These are phyloP conservation scores for Dendronephthya gigantea DNA, from an alignment of 64 coral and sea anemone genomes.

Conservation along the genomic window DNA sequence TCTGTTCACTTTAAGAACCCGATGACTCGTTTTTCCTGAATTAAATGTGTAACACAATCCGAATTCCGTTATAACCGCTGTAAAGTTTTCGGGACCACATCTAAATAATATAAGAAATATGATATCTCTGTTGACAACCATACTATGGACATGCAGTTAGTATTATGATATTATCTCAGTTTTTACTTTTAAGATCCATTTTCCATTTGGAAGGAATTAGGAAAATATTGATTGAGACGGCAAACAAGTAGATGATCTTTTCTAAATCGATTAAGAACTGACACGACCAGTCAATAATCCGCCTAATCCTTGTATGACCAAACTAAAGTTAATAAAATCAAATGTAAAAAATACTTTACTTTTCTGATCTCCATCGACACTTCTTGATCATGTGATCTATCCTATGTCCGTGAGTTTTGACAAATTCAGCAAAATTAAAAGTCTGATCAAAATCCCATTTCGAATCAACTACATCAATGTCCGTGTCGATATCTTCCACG, in stretches of 20 bases:
- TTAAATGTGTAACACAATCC: slow-evolving; percentile 98
- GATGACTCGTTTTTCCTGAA: slow-evolving; percentile 71
- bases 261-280: no score
- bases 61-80: slow-evolving; percentile 94
- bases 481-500: slow-evolving; percentile 35
- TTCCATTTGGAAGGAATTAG: neutral
- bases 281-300: neutral
- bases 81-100: slow-evolving; percentile 96
- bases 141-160: no score
- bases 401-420: slow-evolving; percentile 88
- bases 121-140: neutral
- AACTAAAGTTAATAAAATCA: no score
- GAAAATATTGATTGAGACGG: neutral
- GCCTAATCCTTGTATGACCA: neutral
- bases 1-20: slow-evolving; percentile 66
- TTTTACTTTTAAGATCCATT: no score
- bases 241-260: no score
- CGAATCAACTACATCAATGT: slow-evolving; percentile 46
- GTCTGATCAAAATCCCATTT: slow-evolving; percentile 74
- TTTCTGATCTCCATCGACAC: slow-evolving; percentile 91
- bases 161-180: no score
- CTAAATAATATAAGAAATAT: neutral
- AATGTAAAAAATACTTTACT: neutral
- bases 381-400: slow-evolving; percentile 99
- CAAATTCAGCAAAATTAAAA: slow-evolving; percentile 96